phyloP scores from a whole-genome alignment of 2,113 vertebrate genomes.

The Strix uralensis region DNA sequence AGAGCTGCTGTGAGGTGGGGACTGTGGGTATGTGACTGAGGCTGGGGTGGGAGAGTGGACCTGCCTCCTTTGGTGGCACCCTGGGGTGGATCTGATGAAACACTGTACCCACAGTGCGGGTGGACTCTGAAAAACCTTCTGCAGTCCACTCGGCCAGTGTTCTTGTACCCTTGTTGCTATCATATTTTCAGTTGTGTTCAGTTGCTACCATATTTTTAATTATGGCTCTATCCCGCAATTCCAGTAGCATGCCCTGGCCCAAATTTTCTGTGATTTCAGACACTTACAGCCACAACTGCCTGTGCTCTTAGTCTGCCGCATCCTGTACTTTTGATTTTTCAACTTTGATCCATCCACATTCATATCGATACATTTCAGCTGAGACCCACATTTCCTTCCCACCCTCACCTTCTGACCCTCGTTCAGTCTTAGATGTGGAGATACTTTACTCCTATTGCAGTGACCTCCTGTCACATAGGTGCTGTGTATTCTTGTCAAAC shows the following conservation, averaged over 20 bases:
- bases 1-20: background rate
- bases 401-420: background rate
- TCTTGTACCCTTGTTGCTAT: background rate
- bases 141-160: background rate
- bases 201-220: background rate
- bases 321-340: background rate
- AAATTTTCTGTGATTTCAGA: background rate
- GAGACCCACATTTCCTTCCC: background rate
- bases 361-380: background rate
- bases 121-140: background rate
- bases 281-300: background rate
- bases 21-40: background rate
- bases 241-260: background rate
- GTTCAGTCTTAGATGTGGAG: background rate
- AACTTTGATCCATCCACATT: background rate
- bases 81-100: background rate
- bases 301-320: background rate
- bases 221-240: accelerated
- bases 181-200: background rate
- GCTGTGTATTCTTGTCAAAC: background rate
- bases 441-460: background rate
- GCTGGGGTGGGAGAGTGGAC: background rate
- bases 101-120: background rate
- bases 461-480: constrained; percentile 5
- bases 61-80: background rate